These are phyloP conservation scores for Apamea epomidion DNA, from an alignment of 2,888 invertebrate genomes.

Conservation along the genomic window DNA sequence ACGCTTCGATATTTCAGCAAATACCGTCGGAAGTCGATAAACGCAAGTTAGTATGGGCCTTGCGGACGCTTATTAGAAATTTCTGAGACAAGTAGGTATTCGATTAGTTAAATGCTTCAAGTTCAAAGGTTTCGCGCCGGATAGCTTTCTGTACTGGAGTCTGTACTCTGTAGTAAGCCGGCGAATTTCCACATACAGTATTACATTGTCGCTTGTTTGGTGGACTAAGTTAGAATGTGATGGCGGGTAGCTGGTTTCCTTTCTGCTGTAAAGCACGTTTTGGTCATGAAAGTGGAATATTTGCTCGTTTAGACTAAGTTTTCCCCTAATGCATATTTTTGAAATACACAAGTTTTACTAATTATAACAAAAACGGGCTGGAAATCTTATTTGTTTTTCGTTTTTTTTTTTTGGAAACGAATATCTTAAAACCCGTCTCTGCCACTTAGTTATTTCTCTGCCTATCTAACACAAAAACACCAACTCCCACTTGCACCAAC, in stretches of 20 bases:
- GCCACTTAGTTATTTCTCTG: no score
- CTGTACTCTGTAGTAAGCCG: slow-evolving; percentile 26
- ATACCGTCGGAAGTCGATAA: slow-evolving; percentile 29
- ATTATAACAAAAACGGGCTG: no score
- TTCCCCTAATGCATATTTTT: neutral
- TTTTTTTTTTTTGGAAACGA: no score
- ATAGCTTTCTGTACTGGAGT: slow-evolving; percentile 56
- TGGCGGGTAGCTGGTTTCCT: neutral
- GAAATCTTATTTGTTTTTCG: neutral
- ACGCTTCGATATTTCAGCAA: slow-evolving; percentile 44
- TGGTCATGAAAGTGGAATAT: neutral
- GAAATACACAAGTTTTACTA: neutral
- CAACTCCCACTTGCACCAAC: neutral
- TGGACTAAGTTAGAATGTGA: slow-evolving; percentile 40
- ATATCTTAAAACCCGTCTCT: no score
- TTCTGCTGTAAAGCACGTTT: neutral
- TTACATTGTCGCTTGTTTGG: slow-evolving; percentile 68
- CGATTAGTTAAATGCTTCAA: slow-evolving; percentile 75
- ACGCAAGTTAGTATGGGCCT: slow-evolving; percentile 43
- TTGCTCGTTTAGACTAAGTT: neutral
- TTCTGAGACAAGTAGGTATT: slow-evolving; percentile 70
- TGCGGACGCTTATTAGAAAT: slow-evolving; percentile 66
- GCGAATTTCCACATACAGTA: slow-evolving; percentile 65
- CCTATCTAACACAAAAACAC: neutral
- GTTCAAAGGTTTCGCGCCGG: slow-evolving; percentile 71